Conservation (phyloP, 2,888 invertebrate species). For the Ectropis crepuscularia region DNA sequence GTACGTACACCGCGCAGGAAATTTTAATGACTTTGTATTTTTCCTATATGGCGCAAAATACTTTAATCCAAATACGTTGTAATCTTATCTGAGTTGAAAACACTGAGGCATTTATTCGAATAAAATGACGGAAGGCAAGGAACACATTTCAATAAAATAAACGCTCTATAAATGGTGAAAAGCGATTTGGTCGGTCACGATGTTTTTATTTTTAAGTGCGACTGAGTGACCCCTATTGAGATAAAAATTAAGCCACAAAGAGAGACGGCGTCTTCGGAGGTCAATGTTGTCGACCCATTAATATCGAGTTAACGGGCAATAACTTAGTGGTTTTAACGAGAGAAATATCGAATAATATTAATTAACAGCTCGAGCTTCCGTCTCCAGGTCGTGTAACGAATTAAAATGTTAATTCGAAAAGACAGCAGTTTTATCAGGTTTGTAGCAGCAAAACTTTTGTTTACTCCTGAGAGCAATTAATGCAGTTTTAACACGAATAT, state of each 20-base stretch:
- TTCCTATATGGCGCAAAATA: conserved; percentile 31
- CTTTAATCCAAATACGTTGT: conserved; percentile 28
- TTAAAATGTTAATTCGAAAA: conserved; percentile 53
- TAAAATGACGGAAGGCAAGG: conserved; percentile 58
- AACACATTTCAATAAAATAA: conserved; percentile 58
- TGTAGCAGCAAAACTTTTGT: conserved; percentile 8
- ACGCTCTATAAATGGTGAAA: conserved; percentile 61
- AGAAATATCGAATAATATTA: conserved; percentile 68
- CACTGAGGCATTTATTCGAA: conserved; percentile 47
- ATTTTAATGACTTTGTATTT: conserved; percentile 29
- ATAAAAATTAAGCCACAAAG: conserved; percentile 64
- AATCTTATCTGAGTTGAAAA: conserved; percentile 53
- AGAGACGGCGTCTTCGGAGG: conserved; percentile 56
- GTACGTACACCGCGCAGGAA: conserved; percentile 17
- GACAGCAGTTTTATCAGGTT: conserved; percentile 42
- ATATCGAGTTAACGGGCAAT: conserved; percentile 66
- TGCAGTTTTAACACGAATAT: conserved; percentile 1
- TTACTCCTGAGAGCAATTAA: neutral
- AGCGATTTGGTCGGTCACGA: conserved; percentile 55
- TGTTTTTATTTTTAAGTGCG: conserved; percentile 50
- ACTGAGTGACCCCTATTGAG: conserved; percentile 58
- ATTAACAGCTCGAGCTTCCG: conserved; percentile 62
- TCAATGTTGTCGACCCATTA: conserved; percentile 63
- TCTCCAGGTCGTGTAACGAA: conserved; percentile 49
- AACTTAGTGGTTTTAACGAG: conserved; percentile 69